Evolutionary conservation across 2,888 invertebrate genomes (phyloP).

Genomic region (Nomada goodeniana): DNA sequence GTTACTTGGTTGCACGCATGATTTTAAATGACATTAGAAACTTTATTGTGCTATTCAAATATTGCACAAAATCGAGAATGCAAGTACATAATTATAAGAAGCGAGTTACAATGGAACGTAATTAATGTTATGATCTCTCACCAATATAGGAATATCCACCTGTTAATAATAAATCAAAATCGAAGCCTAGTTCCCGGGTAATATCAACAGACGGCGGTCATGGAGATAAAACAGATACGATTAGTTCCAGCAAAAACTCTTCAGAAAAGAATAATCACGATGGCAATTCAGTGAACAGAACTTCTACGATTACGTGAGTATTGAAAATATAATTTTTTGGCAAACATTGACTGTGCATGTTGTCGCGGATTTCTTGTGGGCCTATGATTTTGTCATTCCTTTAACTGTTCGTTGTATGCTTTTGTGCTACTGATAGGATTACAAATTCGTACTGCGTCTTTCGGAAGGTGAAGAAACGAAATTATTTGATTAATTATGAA

Average conservation of each 20-base stretch:
- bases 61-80: background rate
- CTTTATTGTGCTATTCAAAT: background rate
- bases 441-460: too few relatives aligned
- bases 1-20: conserved; percentile 62
- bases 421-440: too few relatives aligned
- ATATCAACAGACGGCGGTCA: conserved; percentile 82
- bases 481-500: too few relatives aligned
- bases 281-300: conserved; percentile 85
- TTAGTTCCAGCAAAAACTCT: conserved; percentile 80
- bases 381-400: too few relatives aligned
- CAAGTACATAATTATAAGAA: background rate
- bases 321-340: background rate
- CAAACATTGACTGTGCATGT: background rate
- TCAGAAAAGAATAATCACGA: conserved; percentile 82
- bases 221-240: conserved; percentile 84
- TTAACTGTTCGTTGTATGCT: too few relatives aligned
- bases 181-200: conserved; percentile 83
- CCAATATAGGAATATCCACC: conserved; percentile 87
- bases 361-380: too few relatives aligned
- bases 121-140: conserved; percentile 19
- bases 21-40: conserved; percentile 11
- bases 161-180: conserved; percentile 86
- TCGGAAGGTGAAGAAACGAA: too few relatives aligned
- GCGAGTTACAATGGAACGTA: background rate
- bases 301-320: conserved; percentile 88